Percentiles rank a stretch among this genome's conserved stretches.
Evolutionary conservation across 2,888 invertebrate genomes (phyloP).

Genomic region (Tridacna crocea): DNA sequence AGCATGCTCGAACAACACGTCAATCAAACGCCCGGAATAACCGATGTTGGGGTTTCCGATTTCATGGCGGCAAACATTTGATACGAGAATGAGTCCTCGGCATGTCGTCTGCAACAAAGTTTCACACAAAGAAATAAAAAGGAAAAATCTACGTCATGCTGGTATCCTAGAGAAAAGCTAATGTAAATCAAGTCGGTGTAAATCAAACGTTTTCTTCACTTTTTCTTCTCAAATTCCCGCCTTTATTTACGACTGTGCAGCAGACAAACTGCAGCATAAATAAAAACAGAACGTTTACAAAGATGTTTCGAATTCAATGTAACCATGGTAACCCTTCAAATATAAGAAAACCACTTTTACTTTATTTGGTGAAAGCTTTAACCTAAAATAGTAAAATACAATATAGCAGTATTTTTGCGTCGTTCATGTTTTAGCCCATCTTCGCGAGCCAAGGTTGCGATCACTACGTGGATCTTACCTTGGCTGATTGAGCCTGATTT

Average conservation of each 20-base stretch:
- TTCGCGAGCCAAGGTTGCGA: no score
- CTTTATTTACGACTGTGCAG: background rate
- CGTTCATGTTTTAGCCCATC: no score
- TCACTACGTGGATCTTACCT: no score
- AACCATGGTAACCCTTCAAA: no score
- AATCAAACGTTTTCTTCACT: constrained; percentile 3
- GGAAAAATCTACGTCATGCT: constrained; percentile 15
- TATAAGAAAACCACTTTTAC: no score
- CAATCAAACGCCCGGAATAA: constrained; percentile 53
- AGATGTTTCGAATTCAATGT: no score
- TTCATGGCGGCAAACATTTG: constrained; percentile 62
- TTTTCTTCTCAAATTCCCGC: background rate
- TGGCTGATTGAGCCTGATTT: no score
- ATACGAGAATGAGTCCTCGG: constrained; percentile 43
- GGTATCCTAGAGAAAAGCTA: constrained; percentile 3
- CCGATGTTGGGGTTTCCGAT: constrained; percentile 49
- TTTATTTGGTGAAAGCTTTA: no score
- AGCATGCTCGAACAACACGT: constrained; percentile 44
- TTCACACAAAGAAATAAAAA: constrained; percentile 44
- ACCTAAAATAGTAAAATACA: no score
- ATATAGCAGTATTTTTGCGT: no score
- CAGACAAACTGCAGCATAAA: no score
- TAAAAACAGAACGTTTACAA: no score
- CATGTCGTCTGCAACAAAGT: constrained; percentile 48
- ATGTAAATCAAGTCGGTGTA: constrained; percentile 18